A percentile compares a stretch with the other conserved stretches of the same genome.
phyloP scores from a whole-genome alignment of 2,113 vertebrate genomes.

The Bothrops jararaca region DNA sequence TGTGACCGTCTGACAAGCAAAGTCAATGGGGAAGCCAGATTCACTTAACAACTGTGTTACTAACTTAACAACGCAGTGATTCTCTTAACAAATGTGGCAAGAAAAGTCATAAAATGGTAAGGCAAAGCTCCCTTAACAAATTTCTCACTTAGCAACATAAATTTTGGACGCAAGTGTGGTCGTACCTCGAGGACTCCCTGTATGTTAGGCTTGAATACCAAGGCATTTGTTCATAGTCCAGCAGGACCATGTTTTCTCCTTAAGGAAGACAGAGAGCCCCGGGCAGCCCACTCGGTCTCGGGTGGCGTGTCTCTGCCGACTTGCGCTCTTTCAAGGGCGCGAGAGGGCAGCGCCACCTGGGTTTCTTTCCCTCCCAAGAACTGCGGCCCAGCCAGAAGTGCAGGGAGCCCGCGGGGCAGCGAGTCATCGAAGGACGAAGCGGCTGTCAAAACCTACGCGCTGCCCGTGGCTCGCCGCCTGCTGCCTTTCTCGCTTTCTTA shows the following conservation, averaged over 20 bases:
- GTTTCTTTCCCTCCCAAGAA: slow-evolving; percentile 1
- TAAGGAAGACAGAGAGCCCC: not conserved
- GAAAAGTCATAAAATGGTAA: not conserved
- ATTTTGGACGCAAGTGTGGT: not conserved
- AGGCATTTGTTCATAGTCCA: not conserved
- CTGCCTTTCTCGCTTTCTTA: slow-evolving; percentile 55
- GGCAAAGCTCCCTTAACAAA: not conserved
- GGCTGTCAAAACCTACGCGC: not conserved
- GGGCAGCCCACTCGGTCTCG: not conserved
- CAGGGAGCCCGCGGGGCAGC: not conserved
- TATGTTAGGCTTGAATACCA: not conserved
- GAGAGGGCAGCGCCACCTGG: not conserved
- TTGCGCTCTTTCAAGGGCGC: not conserved
- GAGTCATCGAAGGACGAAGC: not conserved
- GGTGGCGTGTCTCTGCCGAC: not conserved
- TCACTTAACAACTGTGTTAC: not conserved
- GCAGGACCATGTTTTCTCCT: not conserved
- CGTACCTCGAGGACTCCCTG: not conserved
- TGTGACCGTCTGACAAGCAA: not conserved
- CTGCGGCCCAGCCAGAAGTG: not conserved
- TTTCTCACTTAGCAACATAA: not conserved
- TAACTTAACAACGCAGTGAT: not conserved
- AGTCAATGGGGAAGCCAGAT: not conserved
- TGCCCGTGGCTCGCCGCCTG: not conserved
- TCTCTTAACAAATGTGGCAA: not conserved